phyloP scores from a whole-genome alignment of 2,797 vertebrate species.

The Anabacerthia variegaticeps region DNA sequence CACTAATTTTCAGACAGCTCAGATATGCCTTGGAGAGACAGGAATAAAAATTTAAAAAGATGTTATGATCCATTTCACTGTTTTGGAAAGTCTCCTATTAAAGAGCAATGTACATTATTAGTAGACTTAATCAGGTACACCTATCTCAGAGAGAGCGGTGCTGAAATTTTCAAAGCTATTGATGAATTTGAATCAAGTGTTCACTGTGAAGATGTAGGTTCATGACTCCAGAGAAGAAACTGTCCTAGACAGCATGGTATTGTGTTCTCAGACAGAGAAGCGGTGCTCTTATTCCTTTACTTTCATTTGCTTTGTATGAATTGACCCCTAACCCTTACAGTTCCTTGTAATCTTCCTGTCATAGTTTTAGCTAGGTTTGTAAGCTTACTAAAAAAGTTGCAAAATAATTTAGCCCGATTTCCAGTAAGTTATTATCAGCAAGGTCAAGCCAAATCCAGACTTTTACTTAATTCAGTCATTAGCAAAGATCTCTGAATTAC shows the following conservation, averaged over 20 bases:
- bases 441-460: not conserved
- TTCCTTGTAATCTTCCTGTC: not conserved
- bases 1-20: not conserved
- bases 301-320: not conserved
- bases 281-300: not conserved
- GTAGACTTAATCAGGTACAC: not conserved
- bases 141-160: not conserved
- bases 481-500: not conserved
- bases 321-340: not conserved
- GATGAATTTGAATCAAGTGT: not conserved
- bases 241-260: not conserved
- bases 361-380: not conserved
- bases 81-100: not conserved
- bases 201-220: not conserved
- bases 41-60: not conserved
- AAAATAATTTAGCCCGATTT: not conserved
- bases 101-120: not conserved
- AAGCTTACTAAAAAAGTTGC: not conserved
- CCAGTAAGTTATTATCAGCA: not conserved
- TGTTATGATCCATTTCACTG: not conserved
- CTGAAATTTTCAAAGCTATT: not conserved
- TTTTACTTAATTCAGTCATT: not conserved
- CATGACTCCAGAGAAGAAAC: not conserved
- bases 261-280: accelerated
- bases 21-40: not conserved